Base-by-base conservation (phyloP, 1,140 invertebrate genomes). In the Trinorchestia longiramus region DNA sequence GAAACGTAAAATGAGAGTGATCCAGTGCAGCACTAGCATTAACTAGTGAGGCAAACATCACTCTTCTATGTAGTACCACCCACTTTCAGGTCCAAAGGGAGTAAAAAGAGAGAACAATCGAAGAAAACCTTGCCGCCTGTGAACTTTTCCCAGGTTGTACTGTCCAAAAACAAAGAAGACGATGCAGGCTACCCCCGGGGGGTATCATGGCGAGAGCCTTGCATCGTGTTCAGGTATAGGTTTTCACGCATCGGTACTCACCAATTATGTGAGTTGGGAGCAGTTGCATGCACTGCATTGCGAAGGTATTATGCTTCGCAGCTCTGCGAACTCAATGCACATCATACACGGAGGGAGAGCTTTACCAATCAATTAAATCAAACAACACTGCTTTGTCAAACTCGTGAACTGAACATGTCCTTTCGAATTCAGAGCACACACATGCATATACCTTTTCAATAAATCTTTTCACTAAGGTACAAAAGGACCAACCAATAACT, bases 71-170 rank as follows among this genome's bases (percentile, higher is more conserved):
- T n/a, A 4, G 8, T 8, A 87, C 36, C 90, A 92, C 90, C 41
- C 90, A 92, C n/a, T 94, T 45, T 41, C 43, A 91, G 0, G 0
- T 44, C 6, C 44, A 28, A 45, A 8, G 23, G 92, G 43, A 0
- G 41, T 6, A 47, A 40, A 47, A 47, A 43, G 92, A 11, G 43
- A 43, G 43, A 40, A 94, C 92, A 94, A 94, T 45, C 92, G 92
- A 47, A 94, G 92, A 94, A 45, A 94, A 94, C 92, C 44, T 91
- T 41, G 28, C 6, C 88, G 92, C 92, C 43, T 94, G 92, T 47
- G 92, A 94, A 94, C 92, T 94, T 94, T 94, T 94, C 92, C 92
- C 92, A 94, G 92, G 19, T 45, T 45, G 92, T 45, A 45, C 92
- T 94, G 92, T 94, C 92, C 8, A 94, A 94, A 94, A 94, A 94